Percentiles rank a stretch among this genome's conserved stretches.
phyloP scores from a whole-genome alignment of 1,140 invertebrate genomes.

The Danaus melanippus region DNA sequence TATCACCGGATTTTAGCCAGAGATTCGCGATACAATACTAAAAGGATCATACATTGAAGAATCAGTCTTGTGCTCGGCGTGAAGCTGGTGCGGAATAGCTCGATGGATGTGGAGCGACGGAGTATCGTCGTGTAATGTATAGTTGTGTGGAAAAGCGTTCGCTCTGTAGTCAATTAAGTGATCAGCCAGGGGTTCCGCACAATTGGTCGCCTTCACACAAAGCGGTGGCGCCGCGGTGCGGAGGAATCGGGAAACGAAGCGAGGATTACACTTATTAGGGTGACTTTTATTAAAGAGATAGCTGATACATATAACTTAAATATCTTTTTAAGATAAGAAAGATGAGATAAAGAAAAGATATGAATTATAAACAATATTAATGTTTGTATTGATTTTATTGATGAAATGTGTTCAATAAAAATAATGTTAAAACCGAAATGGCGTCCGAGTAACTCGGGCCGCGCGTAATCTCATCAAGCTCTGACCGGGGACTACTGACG shows the following conservation, averaged over 20 bases:
- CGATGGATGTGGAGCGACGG: slow-evolving; percentile 27
- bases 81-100: slow-evolving; percentile 13
- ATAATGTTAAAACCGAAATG: too few species aligned
- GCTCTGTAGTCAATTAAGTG: slow-evolving; percentile 65
- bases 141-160: slow-evolving; percentile 43
- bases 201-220: slow-evolving; percentile 67
- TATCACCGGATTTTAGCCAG: slow-evolving; percentile 34
- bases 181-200: slow-evolving; percentile 62
- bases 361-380: too few species aligned
- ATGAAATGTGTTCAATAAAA: too few species aligned
- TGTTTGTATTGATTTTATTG: too few species aligned
- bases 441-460: too few species aligned
- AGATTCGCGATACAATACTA: neutral
- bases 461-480: too few species aligned
- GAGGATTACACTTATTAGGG: slow-evolving; percentile 34
- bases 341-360: too few species aligned
- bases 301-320: too few species aligned
- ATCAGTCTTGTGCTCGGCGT: neutral
- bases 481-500: too few species aligned
- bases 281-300: slow-evolving; percentile 6
- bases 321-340: too few species aligned
- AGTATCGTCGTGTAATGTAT: slow-evolving; percentile 8
- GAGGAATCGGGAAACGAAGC: slow-evolving; percentile 29
- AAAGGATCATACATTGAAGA: slow-evolving; percentile 22
- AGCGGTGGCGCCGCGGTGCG: slow-evolving; percentile 31